A percentile compares a stretch with the other conserved stretches of the same genome.
Evolutionary conservation across 2,888 invertebrate species (phyloP).

Genomic region (Lasius platythorax): DNA sequence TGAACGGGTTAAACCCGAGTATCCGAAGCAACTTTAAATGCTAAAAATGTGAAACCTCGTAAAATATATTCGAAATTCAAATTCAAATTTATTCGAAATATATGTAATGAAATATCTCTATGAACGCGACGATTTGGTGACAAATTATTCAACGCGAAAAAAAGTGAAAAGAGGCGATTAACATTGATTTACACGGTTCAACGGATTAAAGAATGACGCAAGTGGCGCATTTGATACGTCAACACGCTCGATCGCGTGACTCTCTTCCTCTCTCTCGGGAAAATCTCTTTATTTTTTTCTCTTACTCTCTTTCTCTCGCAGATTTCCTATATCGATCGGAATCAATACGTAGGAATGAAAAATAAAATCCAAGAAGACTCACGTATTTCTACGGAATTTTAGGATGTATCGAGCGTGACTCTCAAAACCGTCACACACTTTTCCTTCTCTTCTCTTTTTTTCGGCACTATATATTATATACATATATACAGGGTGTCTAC

Average conservation of each 20-base stretch:
- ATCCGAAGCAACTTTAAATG: no score
- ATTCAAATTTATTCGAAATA: background rate
- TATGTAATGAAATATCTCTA: no score
- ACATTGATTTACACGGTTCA: constrained; percentile 13
- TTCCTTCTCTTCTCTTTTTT: background rate
- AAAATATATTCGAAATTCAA: no score
- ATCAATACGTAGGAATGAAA: background rate
- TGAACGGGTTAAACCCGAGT: no score
- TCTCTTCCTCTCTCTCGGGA: background rate
- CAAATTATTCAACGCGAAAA: background rate
- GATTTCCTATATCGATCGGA: background rate
- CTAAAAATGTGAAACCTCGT: no score
- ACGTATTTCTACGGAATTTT: background rate
- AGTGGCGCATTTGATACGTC: constrained; percentile 1
- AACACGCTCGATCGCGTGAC: constrained; percentile 25
- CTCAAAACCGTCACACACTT: background rate
- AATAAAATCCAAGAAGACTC: background rate
- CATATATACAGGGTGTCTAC: no score
- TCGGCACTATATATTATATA: background rate
- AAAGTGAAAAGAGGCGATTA: background rate
- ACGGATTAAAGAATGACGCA: background rate
- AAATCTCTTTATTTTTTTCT: background rate
- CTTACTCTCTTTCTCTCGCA: background rate
- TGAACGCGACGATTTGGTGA: background rate
- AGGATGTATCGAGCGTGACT: background rate